A percentile compares a stretch with the other conserved stretches of the same genome.
These are phyloP conservation scores for Brachionus paranguensis DNA, from an alignment of 1,140 invertebrate species.

Conservation along the genomic window DNA sequence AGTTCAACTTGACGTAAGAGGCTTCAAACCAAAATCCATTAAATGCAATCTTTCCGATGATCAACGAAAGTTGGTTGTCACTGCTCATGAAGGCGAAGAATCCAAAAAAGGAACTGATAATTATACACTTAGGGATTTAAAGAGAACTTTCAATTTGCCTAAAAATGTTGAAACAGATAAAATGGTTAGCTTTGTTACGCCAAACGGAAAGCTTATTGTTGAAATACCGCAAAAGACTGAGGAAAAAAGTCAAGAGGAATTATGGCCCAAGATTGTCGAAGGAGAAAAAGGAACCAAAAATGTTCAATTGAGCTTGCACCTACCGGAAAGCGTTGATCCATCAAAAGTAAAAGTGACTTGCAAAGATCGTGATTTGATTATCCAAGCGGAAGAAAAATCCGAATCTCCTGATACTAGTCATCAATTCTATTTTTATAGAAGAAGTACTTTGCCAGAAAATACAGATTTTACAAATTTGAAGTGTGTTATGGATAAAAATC, in stretches of 20 bases:
- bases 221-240: conserved; percentile 28
- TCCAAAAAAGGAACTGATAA: conserved; percentile 7
- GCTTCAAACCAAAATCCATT: neutral
- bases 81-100: conserved; percentile 16
- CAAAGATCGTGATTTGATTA: conserved; percentile 39
- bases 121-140: neutral
- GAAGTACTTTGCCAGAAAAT: conserved; percentile 33
- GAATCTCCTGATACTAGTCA: conserved; percentile 1
- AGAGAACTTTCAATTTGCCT: conserved; percentile 19
- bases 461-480: conserved; percentile 24
- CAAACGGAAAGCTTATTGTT: conserved; percentile 5
- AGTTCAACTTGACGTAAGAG: neutral
- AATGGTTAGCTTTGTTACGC: conserved; percentile 23
- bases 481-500: conserved; percentile 27
- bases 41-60: conserved; percentile 22
- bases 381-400: conserved; percentile 32
- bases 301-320: neutral
- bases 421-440: conserved; percentile 23
- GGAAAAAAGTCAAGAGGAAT: conserved; percentile 3
- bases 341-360: conserved; percentile 38
- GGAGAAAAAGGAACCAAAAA: conserved; percentile 34
- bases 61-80: conserved; percentile 15
- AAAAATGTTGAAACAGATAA: conserved; percentile 25
- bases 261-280: conserved; percentile 19
- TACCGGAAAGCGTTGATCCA: conserved; percentile 32